These are phyloP conservation scores for Balearica regulorum DNA, from an alignment of 2,797 vertebrate species.

Conservation along the genomic window DNA sequence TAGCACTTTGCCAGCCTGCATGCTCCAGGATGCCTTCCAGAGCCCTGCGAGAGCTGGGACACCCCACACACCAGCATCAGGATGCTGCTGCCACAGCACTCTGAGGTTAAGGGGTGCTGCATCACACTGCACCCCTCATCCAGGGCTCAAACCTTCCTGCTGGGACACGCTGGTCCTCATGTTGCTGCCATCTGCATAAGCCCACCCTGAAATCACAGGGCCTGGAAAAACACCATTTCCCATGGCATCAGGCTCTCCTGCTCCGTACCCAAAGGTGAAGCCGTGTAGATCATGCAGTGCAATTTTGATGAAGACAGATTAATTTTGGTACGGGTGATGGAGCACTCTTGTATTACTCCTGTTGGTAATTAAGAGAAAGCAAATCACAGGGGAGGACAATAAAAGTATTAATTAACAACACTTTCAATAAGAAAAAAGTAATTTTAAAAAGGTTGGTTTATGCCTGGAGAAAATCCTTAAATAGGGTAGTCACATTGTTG, in stretches of 20 bases:
- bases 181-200: neutral
- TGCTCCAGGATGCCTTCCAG: neutral
- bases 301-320: constrained; percentile 2
- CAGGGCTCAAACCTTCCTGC: neutral
- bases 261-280: neutral
- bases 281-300: neutral
- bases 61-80: rapidly evolving
- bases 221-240: neutral
- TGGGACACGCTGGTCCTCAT: neutral
- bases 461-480: constrained; percentile 43
- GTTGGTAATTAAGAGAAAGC: constrained; percentile 59
- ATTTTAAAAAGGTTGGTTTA: constrained; percentile 21
- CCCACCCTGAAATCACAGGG: neutral
- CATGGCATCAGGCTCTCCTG: neutral
- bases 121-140: neutral
- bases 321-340: neutral
- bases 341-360: constrained; percentile 20
- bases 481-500: neutral
- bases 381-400: constrained; percentile 36
- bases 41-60: neutral
- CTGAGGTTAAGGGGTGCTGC: neutral
- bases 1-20: neutral
- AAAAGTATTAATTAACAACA: constrained; percentile 57
- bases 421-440: constrained; percentile 13
- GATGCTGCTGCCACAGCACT: neutral